Percentiles rank a stretch among this genome's conserved stretches.
Evolutionary conservation across 1,140 invertebrate species (phyloP).

Genomic region (Ceratosolen solmsi): DNA sequence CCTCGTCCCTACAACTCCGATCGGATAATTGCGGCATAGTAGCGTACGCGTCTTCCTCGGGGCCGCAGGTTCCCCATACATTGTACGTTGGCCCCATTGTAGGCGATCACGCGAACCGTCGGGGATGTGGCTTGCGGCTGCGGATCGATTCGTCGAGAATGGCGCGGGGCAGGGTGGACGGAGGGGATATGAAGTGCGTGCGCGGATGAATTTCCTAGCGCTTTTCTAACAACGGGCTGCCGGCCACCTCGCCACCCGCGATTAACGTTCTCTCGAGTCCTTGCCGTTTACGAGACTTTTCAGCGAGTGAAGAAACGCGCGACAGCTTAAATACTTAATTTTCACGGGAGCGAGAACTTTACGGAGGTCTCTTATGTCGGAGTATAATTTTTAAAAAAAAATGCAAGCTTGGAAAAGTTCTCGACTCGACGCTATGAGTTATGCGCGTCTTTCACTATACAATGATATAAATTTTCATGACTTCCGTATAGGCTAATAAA

Average conservation of each 20-base stretch:
- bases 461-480: too few relatives aligned
- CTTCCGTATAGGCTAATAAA: too few relatives aligned
- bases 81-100: conserved; percentile 1
- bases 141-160: not conserved
- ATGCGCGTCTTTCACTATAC: too few relatives aligned
- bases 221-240: not conserved
- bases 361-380: too few relatives aligned
- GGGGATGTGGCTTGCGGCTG: conserved; percentile 37
- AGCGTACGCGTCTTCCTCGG: not conserved
- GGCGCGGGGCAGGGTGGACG: not conserved
- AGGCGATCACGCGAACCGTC: not conserved
- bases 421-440: too few relatives aligned
- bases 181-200: conserved; percentile 34
- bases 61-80: not conserved
- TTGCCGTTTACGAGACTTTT: not conserved
- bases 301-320: not conserved
- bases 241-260: too few relatives aligned
- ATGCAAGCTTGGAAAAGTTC: too few relatives aligned
- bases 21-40: not conserved
- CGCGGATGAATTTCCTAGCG: not conserved
- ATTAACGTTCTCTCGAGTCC: not conserved
- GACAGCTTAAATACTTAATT: not conserved
- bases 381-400: too few relatives aligned
- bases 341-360: not conserved
- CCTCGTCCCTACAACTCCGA: not conserved